A percentile compares a stretch with the other conserved stretches of the same genome.
phyloP scores from a whole-genome alignment of 2,888 invertebrate species.

The Drosophila incognita region DNA sequence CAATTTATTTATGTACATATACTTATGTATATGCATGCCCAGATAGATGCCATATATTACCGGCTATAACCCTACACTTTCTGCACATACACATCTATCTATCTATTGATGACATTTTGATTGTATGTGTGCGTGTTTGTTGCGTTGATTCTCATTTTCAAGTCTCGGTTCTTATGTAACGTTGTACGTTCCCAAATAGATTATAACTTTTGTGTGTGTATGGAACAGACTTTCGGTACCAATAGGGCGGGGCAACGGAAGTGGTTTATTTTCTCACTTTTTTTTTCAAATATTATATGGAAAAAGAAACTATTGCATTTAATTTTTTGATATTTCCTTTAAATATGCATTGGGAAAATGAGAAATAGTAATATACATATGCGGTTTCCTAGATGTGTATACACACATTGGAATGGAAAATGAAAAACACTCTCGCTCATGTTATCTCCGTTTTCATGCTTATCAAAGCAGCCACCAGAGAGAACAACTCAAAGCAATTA shows the following conservation, averaged over 20 bases:
- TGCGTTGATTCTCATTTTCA: constrained; percentile 27
- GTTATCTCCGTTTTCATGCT: constrained; percentile 42
- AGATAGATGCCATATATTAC: constrained; percentile 63
- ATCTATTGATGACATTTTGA: constrained; percentile 20
- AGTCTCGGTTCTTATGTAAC: constrained; percentile 62
- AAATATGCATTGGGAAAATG: constrained; percentile 5
- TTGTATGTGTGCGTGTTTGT: constrained; percentile 22
- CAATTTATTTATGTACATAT: constrained; percentile 25
- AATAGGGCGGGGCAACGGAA: constrained; percentile 30
- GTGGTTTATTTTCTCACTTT: not conserved
- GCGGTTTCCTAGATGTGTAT: not conserved
- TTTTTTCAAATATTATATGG: not conserved
- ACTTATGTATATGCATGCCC: constrained; percentile 42
- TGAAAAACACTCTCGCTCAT: constrained; percentile 31
- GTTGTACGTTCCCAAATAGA: constrained; percentile 22
- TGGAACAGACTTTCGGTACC: constrained; percentile 1
- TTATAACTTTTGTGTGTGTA: constrained; percentile 25
- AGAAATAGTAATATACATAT: not conserved
- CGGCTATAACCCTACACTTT: constrained; percentile 50
- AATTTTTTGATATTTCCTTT: not conserved
- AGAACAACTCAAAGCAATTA: constrained; percentile 28
- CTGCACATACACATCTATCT: constrained; percentile 24
- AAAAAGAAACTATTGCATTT: not conserved
- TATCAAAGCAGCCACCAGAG: constrained; percentile 35
- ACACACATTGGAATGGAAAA: constrained; percentile 5